Evolutionary conservation across 2,113 vertebrate species (phyloP).

Genomic region (Fregata magnificens): DNA sequence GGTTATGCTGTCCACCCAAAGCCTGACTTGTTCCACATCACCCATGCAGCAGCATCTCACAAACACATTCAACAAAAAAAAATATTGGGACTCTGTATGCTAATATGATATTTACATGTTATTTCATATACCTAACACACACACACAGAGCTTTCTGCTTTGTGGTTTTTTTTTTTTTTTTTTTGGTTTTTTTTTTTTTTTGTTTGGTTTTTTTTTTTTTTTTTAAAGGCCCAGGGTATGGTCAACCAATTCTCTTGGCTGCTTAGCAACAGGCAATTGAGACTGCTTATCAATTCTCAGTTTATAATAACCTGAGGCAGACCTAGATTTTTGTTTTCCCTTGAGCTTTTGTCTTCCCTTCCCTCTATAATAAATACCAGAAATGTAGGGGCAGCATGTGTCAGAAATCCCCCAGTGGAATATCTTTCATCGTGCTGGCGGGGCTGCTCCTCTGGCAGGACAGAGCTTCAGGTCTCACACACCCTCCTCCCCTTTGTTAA

Average conservation of each 20-base stretch:
- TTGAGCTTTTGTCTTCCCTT: conserved; percentile 44
- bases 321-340: conserved; percentile 68
- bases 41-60: neutral
- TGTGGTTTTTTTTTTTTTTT: neutral
- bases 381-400: conserved; percentile 26
- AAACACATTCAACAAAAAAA: neutral
- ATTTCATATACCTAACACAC: neutral
- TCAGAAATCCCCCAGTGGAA: conserved; percentile 25
- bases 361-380: conserved; percentile 59
- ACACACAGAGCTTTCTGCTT: neutral
- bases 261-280: conserved; percentile 67
- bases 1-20: neutral
- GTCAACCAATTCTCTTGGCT: conserved; percentile 53
- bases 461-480: neutral
- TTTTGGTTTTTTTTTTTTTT: neutral
- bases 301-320: conserved; percentile 69
- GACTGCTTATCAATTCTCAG: conserved; percentile 61
- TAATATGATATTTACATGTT: neutral
- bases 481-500: neutral
- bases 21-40: neutral
- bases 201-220: neutral
- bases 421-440: neutral
- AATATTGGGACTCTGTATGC: neutral
- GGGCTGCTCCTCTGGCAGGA: neutral
- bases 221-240: neutral